phyloP scores from a whole-genome alignment of 37 sponge, comb jelly and placozoan genomes.

The Beroe ovata region DNA sequence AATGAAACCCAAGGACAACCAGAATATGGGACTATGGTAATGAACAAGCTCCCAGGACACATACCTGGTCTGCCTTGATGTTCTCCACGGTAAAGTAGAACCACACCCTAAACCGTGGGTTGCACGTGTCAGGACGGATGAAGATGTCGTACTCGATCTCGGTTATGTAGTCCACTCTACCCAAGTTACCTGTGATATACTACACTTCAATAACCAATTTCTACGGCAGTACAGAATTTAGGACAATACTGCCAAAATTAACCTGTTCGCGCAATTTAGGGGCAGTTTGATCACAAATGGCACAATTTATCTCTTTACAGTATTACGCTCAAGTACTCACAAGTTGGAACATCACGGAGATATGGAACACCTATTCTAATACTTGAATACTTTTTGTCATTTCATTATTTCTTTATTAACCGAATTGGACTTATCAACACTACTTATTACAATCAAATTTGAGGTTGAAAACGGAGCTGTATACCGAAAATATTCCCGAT shows the following conservation, averaged over 20 bases:
- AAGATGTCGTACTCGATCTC: constrained; percentile 93
- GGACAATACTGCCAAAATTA: neutral
- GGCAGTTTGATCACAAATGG: constrained; percentile 16
- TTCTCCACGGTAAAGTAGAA: constrained; percentile 91
- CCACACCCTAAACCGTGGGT: constrained; percentile 85
- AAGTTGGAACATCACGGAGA: too few relatives aligned
- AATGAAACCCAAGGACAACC: too few relatives aligned
- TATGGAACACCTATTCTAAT: too few relatives aligned
- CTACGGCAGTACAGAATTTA: neutral
- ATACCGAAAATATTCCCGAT: constrained; percentile 17
- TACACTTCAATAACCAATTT: too few relatives aligned
- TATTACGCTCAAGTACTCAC: too few relatives aligned
- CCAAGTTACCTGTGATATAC: constrained; percentile 78
- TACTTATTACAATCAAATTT: too few relatives aligned
- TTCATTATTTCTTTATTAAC: neutral
- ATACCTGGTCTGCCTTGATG: constrained; percentile 76
- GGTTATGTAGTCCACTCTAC: constrained; percentile 84
- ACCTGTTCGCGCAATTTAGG: neutral
- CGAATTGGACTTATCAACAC: neutral
- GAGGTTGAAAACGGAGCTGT: constrained; percentile 31
- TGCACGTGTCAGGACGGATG: constrained; percentile 93
- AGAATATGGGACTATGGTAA: too few relatives aligned
- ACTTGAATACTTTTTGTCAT: neutral
- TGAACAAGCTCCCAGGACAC: too few relatives aligned
- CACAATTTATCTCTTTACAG: too few relatives aligned